Conservation (phyloP, 2,888 invertebrate genomes). For the Lepetodrilus schrolli region DNA sequence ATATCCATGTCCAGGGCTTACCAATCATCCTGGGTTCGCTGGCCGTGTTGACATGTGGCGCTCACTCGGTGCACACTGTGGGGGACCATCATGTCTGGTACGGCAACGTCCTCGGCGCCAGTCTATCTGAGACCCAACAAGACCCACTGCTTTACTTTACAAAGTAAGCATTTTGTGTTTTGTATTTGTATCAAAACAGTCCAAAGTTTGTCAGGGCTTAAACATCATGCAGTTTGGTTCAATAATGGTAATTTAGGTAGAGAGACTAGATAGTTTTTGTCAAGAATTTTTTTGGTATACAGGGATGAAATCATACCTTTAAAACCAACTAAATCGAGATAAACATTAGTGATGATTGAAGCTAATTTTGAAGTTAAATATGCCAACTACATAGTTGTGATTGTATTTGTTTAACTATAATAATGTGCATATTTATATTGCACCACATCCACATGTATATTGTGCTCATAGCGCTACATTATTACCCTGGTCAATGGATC, state of each 20-base stretch:
- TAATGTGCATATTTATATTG: no score
- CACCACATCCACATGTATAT: no score
- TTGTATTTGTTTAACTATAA: no score
- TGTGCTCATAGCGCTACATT: no score
- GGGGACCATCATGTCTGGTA: slow-evolving; percentile 74
- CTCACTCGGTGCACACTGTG: slow-evolving; percentile 63
- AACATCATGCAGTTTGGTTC: background rate
- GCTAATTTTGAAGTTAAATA: no score
- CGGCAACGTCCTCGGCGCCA: slow-evolving; percentile 63
- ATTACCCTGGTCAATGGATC: no score
- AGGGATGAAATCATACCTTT: no score
- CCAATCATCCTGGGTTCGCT: slow-evolving; percentile 66
- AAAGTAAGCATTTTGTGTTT: slow-evolving; percentile 55
- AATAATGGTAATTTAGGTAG: background rate
- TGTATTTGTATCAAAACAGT: background rate
- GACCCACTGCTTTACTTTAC: slow-evolving; percentile 70
- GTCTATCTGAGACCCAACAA: slow-evolving; percentile 51
- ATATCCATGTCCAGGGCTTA: slow-evolving; percentile 56
- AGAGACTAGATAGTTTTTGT: background rate
- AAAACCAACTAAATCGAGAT: no score
- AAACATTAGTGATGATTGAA: no score
- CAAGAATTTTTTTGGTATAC: no score
- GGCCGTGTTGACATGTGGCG: slow-evolving; percentile 69
- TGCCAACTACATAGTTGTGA: no score
- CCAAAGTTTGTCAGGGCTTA: background rate